Conservation (phyloP, 2,113 vertebrate genomes). For the Nicator chloris region DNA sequence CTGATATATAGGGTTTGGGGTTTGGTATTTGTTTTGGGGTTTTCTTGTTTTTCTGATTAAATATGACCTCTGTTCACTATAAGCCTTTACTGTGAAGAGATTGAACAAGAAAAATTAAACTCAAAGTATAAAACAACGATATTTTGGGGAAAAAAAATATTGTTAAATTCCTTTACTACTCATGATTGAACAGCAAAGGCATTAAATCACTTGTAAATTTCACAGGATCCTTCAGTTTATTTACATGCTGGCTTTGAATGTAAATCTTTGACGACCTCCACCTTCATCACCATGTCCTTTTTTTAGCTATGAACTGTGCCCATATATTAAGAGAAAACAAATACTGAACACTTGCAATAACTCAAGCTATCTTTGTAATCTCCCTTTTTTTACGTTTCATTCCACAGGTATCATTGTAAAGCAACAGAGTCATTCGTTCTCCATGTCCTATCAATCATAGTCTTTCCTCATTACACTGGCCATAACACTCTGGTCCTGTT, state of each 20-base stretch:
- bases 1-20: rapidly evolving
- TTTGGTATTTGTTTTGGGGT: rapidly evolving
- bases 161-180: not conserved
- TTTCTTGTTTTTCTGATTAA: not conserved
- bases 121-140: not conserved
- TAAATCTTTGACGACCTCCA: not conserved
- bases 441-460: not conserved
- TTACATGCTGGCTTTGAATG: not conserved
- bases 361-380: not conserved
- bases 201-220: not conserved
- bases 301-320: not conserved
- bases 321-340: not conserved
- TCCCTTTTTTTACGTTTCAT: not conserved
- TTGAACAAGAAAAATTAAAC: not conserved
- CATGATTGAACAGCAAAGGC: not conserved
- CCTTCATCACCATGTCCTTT: not conserved
- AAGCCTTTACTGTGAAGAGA: not conserved
- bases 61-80: not conserved
- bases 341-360: not conserved
- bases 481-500: not conserved
- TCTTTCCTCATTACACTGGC: not conserved
- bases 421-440: not conserved
- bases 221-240: not conserved
- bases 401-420: not conserved
- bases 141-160: not conserved